Percentiles rank a stretch among this genome's conserved stretches.
These are phyloP conservation scores for Onychostoma macrolepis DNA, from an alignment of 2,113 vertebrate genomes.

Conservation along the genomic window DNA sequence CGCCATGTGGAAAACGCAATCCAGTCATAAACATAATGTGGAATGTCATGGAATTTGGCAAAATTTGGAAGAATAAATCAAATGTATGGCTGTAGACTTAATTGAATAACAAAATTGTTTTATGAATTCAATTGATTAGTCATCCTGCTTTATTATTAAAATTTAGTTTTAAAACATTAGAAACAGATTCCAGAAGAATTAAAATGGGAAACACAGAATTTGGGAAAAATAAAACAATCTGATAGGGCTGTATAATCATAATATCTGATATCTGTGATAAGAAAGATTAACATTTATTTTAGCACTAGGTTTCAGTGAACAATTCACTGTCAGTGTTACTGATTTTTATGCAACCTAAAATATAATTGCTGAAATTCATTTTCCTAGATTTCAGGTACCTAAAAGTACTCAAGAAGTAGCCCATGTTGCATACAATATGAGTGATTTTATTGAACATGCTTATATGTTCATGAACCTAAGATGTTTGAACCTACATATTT, in stretches of 20 bases:
- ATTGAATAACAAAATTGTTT: neutral
- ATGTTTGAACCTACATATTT: neutral
- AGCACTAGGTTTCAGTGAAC: neutral
- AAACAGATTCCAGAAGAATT: neutral
- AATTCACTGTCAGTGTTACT: neutral
- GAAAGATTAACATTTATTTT: neutral
- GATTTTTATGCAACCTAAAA: neutral
- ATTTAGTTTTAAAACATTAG: neutral
- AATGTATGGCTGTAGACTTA: neutral
- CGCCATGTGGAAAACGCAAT: neutral
- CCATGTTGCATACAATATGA: neutral
- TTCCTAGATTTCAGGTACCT: neutral
- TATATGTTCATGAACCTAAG: neutral
- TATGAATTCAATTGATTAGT: neutral
- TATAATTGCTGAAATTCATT: neutral
- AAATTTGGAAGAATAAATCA: neutral
- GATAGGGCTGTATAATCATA: neutral
- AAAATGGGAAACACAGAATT: neutral
- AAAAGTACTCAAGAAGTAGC: neutral
- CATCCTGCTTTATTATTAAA: neutral
- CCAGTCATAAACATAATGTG: neutral
- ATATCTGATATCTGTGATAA: neutral
- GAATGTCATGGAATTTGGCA: neutral
- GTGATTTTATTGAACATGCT: neutral
- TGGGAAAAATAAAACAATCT: neutral